phyloP scores from a whole-genome alignment of 2,797 vertebrate genomes.

The Sebastes diaconus region DNA sequence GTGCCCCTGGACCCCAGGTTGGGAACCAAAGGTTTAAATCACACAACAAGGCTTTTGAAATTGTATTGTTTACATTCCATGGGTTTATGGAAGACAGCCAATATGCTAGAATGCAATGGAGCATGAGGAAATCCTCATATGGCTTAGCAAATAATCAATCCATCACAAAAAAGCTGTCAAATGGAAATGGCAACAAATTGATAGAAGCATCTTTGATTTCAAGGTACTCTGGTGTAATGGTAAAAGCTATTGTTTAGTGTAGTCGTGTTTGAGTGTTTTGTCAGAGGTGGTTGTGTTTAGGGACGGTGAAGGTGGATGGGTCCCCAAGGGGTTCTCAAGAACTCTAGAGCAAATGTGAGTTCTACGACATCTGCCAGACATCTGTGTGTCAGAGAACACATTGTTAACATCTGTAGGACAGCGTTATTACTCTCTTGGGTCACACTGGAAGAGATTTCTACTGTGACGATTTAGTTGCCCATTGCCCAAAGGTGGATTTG shows the following conservation, averaged over 20 bases:
- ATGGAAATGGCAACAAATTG: background rate
- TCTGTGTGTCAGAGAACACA: background rate
- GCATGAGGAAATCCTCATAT: background rate
- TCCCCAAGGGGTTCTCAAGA: background rate
- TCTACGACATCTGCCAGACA: too few relatives aligned
- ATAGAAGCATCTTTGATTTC: background rate
- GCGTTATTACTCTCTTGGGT: background rate
- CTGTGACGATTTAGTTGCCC: background rate
- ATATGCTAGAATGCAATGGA: background rate
- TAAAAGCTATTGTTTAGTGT: background rate
- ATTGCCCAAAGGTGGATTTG: too few relatives aligned
- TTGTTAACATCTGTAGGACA: background rate
- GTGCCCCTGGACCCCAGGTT: too few relatives aligned
- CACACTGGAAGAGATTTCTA: background rate
- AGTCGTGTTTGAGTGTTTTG: background rate
- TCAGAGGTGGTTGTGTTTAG: background rate
- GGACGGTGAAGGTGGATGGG: background rate
- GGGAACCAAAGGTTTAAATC: too few relatives aligned
- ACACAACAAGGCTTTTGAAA: background rate
- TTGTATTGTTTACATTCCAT: background rate
- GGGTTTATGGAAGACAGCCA: background rate
- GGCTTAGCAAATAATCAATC: background rate
- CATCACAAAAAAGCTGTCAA: background rate
- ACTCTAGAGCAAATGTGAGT: background rate
- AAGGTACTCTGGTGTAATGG: background rate